A percentile compares a stretch with the other conserved stretches of the same genome.
These are phyloP conservation scores for Mycalesis mineus DNA, from an alignment of 2,888 invertebrate genomes.

Conservation along the genomic window DNA sequence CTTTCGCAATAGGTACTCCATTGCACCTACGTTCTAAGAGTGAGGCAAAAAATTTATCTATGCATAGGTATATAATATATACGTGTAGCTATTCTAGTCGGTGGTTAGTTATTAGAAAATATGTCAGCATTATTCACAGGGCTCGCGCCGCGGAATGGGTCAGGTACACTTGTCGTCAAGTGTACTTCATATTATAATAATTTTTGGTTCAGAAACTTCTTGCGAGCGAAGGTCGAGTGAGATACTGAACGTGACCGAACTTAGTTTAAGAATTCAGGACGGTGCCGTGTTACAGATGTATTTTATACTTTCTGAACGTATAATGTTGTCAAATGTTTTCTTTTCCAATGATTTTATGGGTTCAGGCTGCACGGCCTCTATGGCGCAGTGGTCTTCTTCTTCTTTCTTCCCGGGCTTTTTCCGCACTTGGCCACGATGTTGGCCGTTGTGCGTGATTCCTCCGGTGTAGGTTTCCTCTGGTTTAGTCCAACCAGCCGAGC, in stretches of 20 bases:
- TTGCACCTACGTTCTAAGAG: too few relatives aligned
- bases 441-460: too few relatives aligned
- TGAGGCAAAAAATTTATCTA: too few relatives aligned
- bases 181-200: slow-evolving; percentile 28
- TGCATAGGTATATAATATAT: background rate
- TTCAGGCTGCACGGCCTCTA: too few relatives aligned
- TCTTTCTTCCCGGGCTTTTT: too few relatives aligned
- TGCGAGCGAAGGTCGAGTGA: slow-evolving; percentile 28
- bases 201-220: slow-evolving; percentile 30
- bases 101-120: slow-evolving; percentile 15
- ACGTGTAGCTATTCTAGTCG: slow-evolving; percentile 5
- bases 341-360: too few relatives aligned
- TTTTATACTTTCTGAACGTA: slow-evolving; percentile 4
- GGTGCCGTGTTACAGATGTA: slow-evolving; percentile 16
- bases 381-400: too few relatives aligned
- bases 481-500: too few relatives aligned
- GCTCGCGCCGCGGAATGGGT: slow-evolving; percentile 25
- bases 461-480: too few relatives aligned
- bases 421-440: too few relatives aligned
- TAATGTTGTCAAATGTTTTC: background rate
- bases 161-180: slow-evolving; percentile 28
- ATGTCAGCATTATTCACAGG: slow-evolving; percentile 24
- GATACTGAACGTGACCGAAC: slow-evolving; percentile 29
- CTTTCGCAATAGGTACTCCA: too few relatives aligned
- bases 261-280: slow-evolving; percentile 23